Evolutionary conservation across 1,140 invertebrate genomes (phyloP).

Genomic region (Lepidurus couesii): DNA sequence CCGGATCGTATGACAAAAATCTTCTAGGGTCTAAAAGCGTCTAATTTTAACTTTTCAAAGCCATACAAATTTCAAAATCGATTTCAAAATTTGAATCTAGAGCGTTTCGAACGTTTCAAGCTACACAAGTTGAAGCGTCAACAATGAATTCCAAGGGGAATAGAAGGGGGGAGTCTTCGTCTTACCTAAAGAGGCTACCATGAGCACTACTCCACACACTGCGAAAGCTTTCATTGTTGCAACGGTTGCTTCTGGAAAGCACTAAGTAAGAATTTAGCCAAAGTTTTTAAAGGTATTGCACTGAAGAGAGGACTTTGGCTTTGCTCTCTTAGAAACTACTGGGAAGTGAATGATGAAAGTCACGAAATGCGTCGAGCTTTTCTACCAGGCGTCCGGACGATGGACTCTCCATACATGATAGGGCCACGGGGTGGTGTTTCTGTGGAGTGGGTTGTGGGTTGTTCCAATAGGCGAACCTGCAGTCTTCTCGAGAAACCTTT

Average conservation of each 20-base stretch:
- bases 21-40: too few relatives aligned
- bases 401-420: background rate
- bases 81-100: too few relatives aligned
- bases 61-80: too few relatives aligned
- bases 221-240: constrained; percentile 11
- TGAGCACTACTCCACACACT: constrained; percentile 21
- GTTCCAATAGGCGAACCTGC: background rate
- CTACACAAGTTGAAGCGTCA: background rate
- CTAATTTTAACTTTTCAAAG: too few relatives aligned
- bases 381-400: constrained; percentile 16
- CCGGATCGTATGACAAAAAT: too few relatives aligned
- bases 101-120: too few relatives aligned
- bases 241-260: background rate
- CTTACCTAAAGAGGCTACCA: constrained; percentile 9
- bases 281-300: background rate
- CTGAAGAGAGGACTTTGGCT: background rate
- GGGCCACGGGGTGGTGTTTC: background rate
- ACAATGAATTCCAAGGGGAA: background rate
- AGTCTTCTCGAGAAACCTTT: background rate
- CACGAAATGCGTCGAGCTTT: constrained; percentile 1
- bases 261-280: too few relatives aligned
- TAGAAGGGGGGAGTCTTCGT: too few relatives aligned
- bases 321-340: background rate
- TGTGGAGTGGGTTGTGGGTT: background rate
- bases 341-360: constrained; percentile 22